Evolutionary conservation across 2,797 vertebrate genomes (phyloP).

Genomic region (Scomberomorus guttatus): DNA sequence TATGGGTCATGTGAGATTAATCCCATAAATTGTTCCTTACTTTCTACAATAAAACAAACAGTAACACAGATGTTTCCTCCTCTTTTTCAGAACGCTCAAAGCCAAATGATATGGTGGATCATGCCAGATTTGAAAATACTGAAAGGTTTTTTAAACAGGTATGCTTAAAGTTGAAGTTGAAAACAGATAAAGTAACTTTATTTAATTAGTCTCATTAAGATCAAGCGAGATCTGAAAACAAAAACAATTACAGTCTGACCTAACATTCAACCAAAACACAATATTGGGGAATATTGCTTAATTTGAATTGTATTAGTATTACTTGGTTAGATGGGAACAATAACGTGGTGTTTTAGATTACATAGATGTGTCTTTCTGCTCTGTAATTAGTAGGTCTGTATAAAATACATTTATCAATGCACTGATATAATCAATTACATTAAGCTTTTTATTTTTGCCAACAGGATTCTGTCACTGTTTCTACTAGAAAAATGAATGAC

Average conservation of each 20-base stretch:
- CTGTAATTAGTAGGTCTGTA: not conserved
- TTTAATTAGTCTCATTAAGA: not conserved
- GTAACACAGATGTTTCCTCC: rapidly evolving
- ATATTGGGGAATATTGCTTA: not conserved
- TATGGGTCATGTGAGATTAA: not conserved
- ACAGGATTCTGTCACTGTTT: conserved; percentile 3
- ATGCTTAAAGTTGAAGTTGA: not conserved
- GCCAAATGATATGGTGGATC: conserved; percentile 24
- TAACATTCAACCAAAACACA: not conserved
- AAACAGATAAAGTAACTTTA: not conserved
- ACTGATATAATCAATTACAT: not conserved
- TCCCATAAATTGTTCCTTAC: not conserved
- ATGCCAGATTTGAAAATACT: not conserved
- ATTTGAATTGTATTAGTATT: not conserved
- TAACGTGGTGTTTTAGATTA: too few relatives aligned
- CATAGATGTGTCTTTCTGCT: not conserved
- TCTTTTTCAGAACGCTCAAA: conserved; percentile 8
- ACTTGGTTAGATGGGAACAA: not conserved
- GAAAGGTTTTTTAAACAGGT: conserved; percentile 34
- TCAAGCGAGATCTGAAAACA: not conserved
- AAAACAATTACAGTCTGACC: not conserved
- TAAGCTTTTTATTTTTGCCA: not conserved
- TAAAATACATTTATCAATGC: not conserved
- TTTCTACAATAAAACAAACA: not conserved
- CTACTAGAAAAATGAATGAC: conserved; percentile 17